Evolutionary conservation across 2,113 vertebrate genomes (phyloP), one percentile per base, ranked within the genome.

Genomic region (Camelus bactrianus): DNA sequence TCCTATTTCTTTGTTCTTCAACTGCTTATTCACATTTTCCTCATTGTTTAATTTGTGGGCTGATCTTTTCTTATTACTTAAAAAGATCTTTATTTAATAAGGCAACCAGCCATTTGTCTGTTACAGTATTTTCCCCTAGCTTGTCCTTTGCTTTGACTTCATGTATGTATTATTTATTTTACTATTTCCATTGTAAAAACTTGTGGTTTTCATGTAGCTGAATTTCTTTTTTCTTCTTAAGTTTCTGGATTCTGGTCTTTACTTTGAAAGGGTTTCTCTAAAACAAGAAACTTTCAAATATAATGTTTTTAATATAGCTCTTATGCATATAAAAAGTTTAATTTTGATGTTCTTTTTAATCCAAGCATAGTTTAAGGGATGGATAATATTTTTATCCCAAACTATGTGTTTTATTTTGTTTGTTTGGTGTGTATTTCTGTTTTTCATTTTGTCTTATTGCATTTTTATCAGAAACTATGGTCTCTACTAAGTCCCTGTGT

Each of bases 391-490:
- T 79, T 11, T 6, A 81, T 19, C 26, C 1, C n/a, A 42, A 72
- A 22, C 2, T 28, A 4, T 65, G 11, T 42, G 10, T 26, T 79
- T 70, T 76, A 17, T 6, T 76, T 76, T 93, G 13, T 22, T 84
- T 67, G 17, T 70, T 83, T 58, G 24, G n/a, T 67, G 87, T 80
- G 6, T 50, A 80, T 90, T 81, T 70, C 11, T 90, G 0, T 52
- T 56, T 73, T 22, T 80, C 9, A 85, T 80, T 75, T 64, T 86
- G 4, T 19, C 72, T 65, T 30, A 89, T 20, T 72, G 15, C 1
- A 19, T 65, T 90, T 67, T 91, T 72, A 93, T 90, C 52, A 94
- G 60, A 96, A 83, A 92, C 75, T 9, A 15, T 46, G 26, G 1
- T 62, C 26, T 72, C 4, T 70, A 19, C 14, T 50, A 13, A 0